Evolutionary conservation across 2,113 vertebrate genomes (phyloP), one percentile per base, ranked within the genome.

Genomic region (Chamaetylas fuelleborni): DNA sequence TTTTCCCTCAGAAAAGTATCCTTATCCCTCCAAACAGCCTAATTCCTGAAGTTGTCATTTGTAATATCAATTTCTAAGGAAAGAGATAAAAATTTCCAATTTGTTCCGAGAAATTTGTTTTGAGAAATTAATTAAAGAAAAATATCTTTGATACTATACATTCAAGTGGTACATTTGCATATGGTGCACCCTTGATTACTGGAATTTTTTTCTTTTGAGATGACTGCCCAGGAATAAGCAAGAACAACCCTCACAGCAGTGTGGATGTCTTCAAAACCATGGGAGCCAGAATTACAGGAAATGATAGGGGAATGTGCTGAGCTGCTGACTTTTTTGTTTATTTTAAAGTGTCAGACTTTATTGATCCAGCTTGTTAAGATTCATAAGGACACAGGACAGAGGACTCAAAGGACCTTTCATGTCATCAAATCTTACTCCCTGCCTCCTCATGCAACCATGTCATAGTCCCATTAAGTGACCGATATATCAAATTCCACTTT

Each of bases 371-470:
- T 66, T 47, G 11, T 47, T 71, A 57, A 80, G 11, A 26, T 50
- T 66, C 29, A 82, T 0, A 86, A 26, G n/a, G 62, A 66, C 47
- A 48, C 0, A 0, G 3, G 53, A 54, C 51, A 67, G 2, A 58
- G 43, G 34, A 54, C 53, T 34, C 17, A 1, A 3, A 67, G 69
- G 64, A 60, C 22, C 24, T 50, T 36, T n/a, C 34, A n/a, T 10
- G 5, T 42, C 43, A 71, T 29, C 61, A 53, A 24, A 19, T 62
- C 33, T 45, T 20, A 5, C 38, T 47, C 56, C 51, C 20, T 57
- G 4, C 12, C 48, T 61, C 57, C 43, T 67, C 57, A 33, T 4
- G 23, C 14, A 54, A 53, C 14, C 42, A 23, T 24, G 10, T 42
- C 43, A 67, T 1, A 71, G 43, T 20, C 25, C 19, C 33, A 31